A percentile compares a stretch with the other conserved stretches of the same genome.
Evolutionary conservation across 2,888 invertebrate genomes (phyloP).

Genomic region (Megastigmus dorsalis): DNA sequence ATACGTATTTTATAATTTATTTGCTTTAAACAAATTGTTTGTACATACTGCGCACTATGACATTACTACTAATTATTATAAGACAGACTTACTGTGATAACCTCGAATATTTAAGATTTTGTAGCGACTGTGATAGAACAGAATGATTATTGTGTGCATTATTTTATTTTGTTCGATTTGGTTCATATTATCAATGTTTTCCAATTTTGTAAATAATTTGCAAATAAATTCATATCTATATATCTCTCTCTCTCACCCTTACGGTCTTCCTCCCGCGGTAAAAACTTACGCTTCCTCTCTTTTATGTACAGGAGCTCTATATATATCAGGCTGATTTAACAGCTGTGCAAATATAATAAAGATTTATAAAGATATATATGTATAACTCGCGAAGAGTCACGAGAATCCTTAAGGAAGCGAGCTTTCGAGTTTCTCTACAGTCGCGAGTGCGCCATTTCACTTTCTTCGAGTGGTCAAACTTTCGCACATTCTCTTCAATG

Average conservation of each 20-base stretch:
- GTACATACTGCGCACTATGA: too few relatives aligned
- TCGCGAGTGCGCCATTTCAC: too few relatives aligned
- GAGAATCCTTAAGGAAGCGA: background rate
- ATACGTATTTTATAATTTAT: too few relatives aligned
- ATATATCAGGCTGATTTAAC: conserved; percentile 12
- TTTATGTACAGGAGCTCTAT: background rate
- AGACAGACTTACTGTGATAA: too few relatives aligned
- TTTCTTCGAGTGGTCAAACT: too few relatives aligned
- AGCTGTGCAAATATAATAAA: conserved; percentile 43
- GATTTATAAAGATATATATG: too few relatives aligned
- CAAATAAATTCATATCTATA: background rate
- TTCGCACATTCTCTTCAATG: background rate
- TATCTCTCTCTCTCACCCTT: background rate
- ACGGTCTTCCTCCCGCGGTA: background rate
- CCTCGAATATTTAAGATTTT: too few relatives aligned
- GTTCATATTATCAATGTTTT: background rate
- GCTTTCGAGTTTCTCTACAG: background rate
- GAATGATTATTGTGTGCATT: too few relatives aligned
- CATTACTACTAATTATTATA: too few relatives aligned
- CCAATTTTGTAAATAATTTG: background rate
- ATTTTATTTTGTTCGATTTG: too few relatives aligned
- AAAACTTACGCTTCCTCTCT: background rate
- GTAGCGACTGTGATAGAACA: too few relatives aligned
- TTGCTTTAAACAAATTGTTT: too few relatives aligned
- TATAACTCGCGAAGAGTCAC: background rate